Percentiles rank a stretch among this genome's conserved stretches.
Evolutionary conservation across 1,140 invertebrate species (phyloP).

Genomic region (Leptoteleia sp.): DNA sequence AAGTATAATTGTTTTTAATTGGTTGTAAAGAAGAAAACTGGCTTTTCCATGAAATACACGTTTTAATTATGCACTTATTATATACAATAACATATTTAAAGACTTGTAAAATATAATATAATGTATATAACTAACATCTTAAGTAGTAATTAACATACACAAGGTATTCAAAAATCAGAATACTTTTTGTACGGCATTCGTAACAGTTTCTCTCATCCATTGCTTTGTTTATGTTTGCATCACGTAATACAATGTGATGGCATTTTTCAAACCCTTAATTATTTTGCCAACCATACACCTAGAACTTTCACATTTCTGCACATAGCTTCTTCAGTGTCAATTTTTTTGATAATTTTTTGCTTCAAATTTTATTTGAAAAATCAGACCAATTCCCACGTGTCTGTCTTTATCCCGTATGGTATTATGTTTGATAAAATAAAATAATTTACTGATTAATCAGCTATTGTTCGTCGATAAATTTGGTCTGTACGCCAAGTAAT

Average conservation of each 20-base stretch:
- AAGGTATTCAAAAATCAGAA: slow-evolving; percentile 32
- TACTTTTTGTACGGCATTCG: slow-evolving; percentile 2
- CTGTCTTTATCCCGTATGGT: background rate
- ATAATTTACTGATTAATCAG: background rate
- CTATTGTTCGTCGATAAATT: too few relatives aligned
- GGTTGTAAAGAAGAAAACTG: slow-evolving; percentile 48
- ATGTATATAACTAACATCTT: slow-evolving; percentile 38
- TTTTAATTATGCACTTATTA: slow-evolving; percentile 48
- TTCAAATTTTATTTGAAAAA: background rate
- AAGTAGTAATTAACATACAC: slow-evolving; percentile 42
- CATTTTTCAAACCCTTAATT: background rate
- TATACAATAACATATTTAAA: slow-evolving; percentile 46
- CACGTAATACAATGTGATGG: background rate
- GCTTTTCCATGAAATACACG: slow-evolving; percentile 43
- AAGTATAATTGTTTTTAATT: background rate
- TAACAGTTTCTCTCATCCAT: slow-evolving; percentile 3
- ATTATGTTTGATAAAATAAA: background rate
- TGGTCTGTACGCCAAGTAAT: too few relatives aligned
- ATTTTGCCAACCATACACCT: too few relatives aligned
- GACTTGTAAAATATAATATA: slow-evolving; percentile 41
- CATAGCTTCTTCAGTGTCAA: background rate
- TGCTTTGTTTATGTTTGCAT: slow-evolving; percentile 2
- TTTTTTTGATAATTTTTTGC: background rate
- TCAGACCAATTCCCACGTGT: background rate
- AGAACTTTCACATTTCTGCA: background rate